Percentiles rank a stretch among this genome's conserved stretches.
Evolutionary conservation across 2,888 invertebrate genomes (phyloP).

Genomic region (Polydrusus cervinus): DNA sequence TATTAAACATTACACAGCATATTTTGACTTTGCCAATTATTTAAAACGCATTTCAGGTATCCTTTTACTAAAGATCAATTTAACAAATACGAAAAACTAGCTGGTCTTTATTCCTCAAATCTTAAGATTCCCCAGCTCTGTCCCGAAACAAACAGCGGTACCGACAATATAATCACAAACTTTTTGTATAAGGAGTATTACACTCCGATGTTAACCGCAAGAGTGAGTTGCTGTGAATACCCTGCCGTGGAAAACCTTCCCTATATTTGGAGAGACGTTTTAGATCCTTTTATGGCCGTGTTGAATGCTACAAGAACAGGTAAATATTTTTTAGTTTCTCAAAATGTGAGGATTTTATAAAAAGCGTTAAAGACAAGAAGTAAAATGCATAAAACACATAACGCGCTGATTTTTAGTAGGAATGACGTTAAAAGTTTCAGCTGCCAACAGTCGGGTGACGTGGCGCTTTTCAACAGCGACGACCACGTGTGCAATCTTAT

Average conservation of each 20-base stretch:
- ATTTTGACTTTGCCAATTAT: too few relatives aligned
- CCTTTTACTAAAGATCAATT: slow-evolving; percentile 62
- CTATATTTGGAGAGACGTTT: slow-evolving; percentile 81
- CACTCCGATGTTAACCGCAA: slow-evolving; percentile 80
- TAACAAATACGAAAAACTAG: slow-evolving; percentile 73
- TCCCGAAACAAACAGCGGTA: slow-evolving; percentile 66
- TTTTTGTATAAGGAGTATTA: slow-evolving; percentile 77
- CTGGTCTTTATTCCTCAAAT: slow-evolving; percentile 71
- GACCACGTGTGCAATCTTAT: too few relatives aligned
- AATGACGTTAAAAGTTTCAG: too few relatives aligned
- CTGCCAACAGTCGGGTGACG: too few relatives aligned
- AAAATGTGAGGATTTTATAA: too few relatives aligned
- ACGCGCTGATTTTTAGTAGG: too few relatives aligned
- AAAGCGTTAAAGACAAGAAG: too few relatives aligned
- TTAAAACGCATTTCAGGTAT: slow-evolving; percentile 60
- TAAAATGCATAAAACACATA: too few relatives aligned
- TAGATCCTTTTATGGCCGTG: slow-evolving; percentile 78
- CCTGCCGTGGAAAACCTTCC: slow-evolving; percentile 80
- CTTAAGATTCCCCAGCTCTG: slow-evolving; percentile 68
- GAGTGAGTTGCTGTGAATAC: slow-evolving; percentile 89
- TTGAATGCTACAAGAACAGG: slow-evolving; percentile 78
- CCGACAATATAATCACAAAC: slow-evolving; percentile 75
- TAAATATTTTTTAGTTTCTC: slow-evolving; percentile 57
- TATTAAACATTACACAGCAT: too few relatives aligned
- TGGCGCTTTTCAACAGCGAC: too few relatives aligned